phyloP scores from a whole-genome alignment of 2,113 vertebrate species.

The Axis porcinus region DNA sequence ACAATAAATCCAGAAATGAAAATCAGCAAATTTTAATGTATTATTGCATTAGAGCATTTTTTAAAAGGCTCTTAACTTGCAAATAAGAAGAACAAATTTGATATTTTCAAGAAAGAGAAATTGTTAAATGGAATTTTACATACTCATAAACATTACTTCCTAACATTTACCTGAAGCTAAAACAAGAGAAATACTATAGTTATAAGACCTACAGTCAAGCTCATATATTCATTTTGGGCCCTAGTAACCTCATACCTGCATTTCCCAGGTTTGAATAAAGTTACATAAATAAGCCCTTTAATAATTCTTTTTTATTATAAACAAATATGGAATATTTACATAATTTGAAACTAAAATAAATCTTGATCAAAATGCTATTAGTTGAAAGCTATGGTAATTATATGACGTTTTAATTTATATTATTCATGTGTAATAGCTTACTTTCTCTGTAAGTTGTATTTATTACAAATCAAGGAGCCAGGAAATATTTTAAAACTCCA shows the following conservation, averaged over 20 bases:
- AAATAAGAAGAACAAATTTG: background rate
- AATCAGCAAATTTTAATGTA: background rate
- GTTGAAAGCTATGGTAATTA: background rate
- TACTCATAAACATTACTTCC: background rate
- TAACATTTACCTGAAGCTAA: background rate
- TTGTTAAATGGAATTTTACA: background rate
- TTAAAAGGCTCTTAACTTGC: background rate
- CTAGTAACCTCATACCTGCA: background rate
- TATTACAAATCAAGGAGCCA: background rate
- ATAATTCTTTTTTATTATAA: constrained; percentile 36
- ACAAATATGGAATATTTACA: constrained; percentile 34
- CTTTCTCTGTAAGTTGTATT: background rate
- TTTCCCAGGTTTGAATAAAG: constrained; percentile 20
- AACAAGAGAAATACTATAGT: background rate
- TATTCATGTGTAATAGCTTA: constrained; percentile 3
- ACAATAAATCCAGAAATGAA: background rate
- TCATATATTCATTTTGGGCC: background rate
- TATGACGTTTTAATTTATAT: background rate
- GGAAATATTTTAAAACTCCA: background rate
- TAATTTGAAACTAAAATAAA: constrained; percentile 55
- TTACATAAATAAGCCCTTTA: constrained; percentile 42
- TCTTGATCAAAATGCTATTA: constrained; percentile 6
- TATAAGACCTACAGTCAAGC: background rate
- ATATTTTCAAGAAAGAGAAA: background rate
- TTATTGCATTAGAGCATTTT: background rate